These are phyloP conservation scores for Kryptolebias marmoratus DNA, from an alignment of 2,113 vertebrate species.

Conservation along the genomic window DNA sequence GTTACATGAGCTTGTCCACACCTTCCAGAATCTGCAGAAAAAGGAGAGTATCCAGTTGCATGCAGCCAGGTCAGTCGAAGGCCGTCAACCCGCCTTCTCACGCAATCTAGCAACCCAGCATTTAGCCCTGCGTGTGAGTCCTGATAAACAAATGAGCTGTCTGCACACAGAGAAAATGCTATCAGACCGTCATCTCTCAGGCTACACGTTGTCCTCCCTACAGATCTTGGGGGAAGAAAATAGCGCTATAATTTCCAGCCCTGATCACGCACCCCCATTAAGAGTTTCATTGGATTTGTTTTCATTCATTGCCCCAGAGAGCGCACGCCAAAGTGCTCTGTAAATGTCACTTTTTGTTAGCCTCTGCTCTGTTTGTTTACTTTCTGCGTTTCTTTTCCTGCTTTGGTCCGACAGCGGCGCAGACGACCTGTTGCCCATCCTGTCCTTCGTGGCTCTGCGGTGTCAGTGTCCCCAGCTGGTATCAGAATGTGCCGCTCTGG, in stretches of 20 bases:
- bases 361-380: constrained; percentile 14
- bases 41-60: constrained; percentile 59
- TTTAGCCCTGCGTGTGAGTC: constrained; percentile 65
- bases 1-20: constrained; percentile 61
- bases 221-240: constrained; percentile 36
- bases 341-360: constrained; percentile 8
- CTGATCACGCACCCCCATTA: constrained; percentile 42
- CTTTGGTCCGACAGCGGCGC: constrained; percentile 83
- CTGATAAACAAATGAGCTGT: constrained; percentile 67
- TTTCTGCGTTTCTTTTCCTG: not conserved
- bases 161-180: constrained; percentile 60
- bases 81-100: constrained; percentile 62
- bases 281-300: constrained; percentile 30
- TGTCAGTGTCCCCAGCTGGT: constrained; percentile 89
- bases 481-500: constrained; percentile 91
- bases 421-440: constrained; percentile 92
- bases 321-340: constrained; percentile 11
- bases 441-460: constrained; percentile 90
- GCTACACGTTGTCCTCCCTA: constrained; percentile 60
- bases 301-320: constrained; percentile 24
- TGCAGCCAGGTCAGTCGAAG: constrained; percentile 42
- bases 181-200: constrained; percentile 58
- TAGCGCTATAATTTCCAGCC: constrained; percentile 44
- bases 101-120: constrained; percentile 48
- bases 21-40: constrained; percentile 52